Base-by-base conservation (phyloP, 2,113 vertebrate species). In the Casuarius casuarius region DNA sequence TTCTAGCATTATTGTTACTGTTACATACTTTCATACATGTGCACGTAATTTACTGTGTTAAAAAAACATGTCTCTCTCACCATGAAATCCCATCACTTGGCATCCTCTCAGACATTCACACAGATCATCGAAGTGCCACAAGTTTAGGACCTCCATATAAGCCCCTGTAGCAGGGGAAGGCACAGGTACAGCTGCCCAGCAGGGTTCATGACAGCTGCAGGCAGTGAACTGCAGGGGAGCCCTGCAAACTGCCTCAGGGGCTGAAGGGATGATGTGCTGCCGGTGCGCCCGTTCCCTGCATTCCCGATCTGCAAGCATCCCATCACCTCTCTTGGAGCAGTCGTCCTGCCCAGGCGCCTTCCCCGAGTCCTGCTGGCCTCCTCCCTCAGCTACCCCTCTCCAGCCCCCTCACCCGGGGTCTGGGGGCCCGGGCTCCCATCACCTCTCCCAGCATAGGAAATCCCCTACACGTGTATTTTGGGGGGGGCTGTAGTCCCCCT, bases 331-430 rank as follows among this genome's bases (percentile, higher is more conserved):
- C 9, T 46, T 7, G 29, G 56, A 58, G 56, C 56, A 33, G 5
- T 14, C 79, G 12, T 54, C 18, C 21, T 48, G 40, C n/a, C 6
- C 26, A 61, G 70, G 31, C 14, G 59, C 17, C 1, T 4, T 78
- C 12, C 7, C 29, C 22, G 56, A 40, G 20, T 21, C 29, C 10
- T 29, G 29, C 66, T 61, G 38, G 29, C 10, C 44, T 85, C 9
- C 18, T 68, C 3, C 0, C 33, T 29, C 16, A 63, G 19, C 28
- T 31, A 7, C n/a, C n/a, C 17, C 33, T 80, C 80, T 61, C 66
- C 40, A 71, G 4, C 6, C 23, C 4, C 2, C 12, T 78, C 38
- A 26, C 13, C 16, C 0, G 0, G 44, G 44, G 16, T 38, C 38
- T 38, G 33, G 5, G 56, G 16, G 17, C 29, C 29, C 17, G 56